These are phyloP conservation scores for Caenorhabditis latens DNA, from an alignment of 1,140 invertebrate species.

Conservation along the genomic window DNA sequence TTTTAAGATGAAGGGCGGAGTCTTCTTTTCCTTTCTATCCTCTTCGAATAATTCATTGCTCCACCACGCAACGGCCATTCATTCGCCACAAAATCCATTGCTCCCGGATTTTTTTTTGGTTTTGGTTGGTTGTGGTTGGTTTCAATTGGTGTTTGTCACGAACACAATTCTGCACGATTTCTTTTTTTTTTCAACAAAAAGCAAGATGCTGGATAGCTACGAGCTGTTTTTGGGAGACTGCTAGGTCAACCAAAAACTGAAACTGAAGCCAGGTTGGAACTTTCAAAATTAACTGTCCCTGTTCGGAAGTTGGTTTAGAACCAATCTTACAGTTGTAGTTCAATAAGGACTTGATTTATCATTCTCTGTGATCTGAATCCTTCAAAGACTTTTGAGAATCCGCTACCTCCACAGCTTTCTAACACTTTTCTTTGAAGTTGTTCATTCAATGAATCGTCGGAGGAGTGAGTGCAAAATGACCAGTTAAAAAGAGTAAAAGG, in stretches of 20 bases:
- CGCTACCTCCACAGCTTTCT: background rate
- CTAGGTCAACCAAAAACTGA: no score
- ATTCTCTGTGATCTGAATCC: background rate
- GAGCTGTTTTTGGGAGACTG: no score
- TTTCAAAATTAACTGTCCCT: no score
- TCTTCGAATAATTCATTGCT: slow-evolving; percentile 49
- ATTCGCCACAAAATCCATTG: slow-evolving; percentile 29
- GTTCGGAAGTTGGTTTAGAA: no score
- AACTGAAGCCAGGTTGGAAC: no score
- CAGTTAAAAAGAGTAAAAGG: background rate
- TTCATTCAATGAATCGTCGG: background rate
- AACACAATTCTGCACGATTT: slow-evolving; percentile 1
- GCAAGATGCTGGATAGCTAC: no score
- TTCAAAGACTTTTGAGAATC: background rate
- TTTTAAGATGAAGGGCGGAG: slow-evolving; percentile 39
- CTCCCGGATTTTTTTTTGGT: background rate
- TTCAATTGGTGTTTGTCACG: slow-evolving; percentile 19
- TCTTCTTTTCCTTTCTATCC: background rate
- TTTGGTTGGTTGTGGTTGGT: background rate
- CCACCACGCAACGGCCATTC: slow-evolving; percentile 46
- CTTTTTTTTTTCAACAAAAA: background rate
- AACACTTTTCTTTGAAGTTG: background rate
- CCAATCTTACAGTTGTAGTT: no score
- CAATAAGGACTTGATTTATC: no score
- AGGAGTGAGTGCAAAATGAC: background rate